Evolutionary conservation across 92 coral and sea anemone species (phyloP), one percentile per base, ranked within the genome.

Genomic region (Palythoa caribaeorum): DNA sequence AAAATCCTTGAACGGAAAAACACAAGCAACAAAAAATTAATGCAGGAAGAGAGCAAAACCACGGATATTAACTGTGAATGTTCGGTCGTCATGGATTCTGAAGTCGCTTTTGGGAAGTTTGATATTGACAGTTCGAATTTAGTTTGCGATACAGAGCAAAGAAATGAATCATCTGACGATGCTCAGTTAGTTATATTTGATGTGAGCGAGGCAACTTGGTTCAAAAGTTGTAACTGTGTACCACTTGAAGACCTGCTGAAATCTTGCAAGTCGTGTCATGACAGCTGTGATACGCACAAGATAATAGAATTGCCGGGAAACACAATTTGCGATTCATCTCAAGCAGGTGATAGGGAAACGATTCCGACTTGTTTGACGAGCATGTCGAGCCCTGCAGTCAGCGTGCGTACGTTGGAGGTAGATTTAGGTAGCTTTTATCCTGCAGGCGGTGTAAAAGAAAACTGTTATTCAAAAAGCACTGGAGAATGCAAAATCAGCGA

Each of bases 141-240:
- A 20, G 28, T 13, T 11, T 66, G 47, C 66, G 13, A 69, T 65
- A 7, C 62, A n/a, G 73, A 21, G 60, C 12, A 13, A 20, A 63
- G 44, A 39, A 0, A 28, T 14, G 76, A 66, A n/a, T 36, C 60
- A n/a, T 8, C 63, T 2, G 48, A 10, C 20, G 76, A 68, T 37
- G 19, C 75, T 13, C 50, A 75, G 6, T 39, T 81, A 47, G 60
- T 81, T 21, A 51, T 81, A 35, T 21, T 81, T n/a, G 86, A 81
- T 81, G 76, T 81, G 15, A 21, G 76, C 3, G 86, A 81, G 50
- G 86, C 86, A 35, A 21, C 74, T 17, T 81, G 86, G 86, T 47
- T 81, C 3, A 44, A 19, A 19, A 44, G 75, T 81, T 81, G 86
- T 19, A 74, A 47, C 10, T 81, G 76, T 66, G 76, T 47, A 14